Percentiles rank a stretch among this genome's conserved stretches.
Evolutionary conservation across 2,113 vertebrate species (phyloP).

Genomic region (Epinephelus fuscoguttatus): DNA sequence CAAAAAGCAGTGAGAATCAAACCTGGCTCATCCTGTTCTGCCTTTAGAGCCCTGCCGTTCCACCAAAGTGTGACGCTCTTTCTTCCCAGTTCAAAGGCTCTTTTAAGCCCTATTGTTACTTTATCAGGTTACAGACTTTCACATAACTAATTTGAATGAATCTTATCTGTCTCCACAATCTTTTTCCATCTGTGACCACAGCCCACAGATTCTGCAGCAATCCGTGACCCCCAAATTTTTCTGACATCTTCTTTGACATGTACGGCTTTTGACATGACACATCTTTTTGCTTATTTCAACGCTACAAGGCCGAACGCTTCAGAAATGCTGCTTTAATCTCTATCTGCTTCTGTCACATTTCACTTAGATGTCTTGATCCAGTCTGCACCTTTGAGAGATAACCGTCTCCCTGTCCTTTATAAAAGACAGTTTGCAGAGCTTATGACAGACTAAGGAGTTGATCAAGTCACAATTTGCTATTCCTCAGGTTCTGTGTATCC

Average conservation of each 20-base stretch:
- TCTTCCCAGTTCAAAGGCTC: background rate
- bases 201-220: slow-evolving; percentile 7
- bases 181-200: slow-evolving; percentile 1
- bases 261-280: background rate
- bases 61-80: background rate
- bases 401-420: background rate
- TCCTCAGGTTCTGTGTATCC: background rate
- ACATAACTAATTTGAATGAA: slow-evolving; percentile 1
- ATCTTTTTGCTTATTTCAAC: slow-evolving; percentile 4
- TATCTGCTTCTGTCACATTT: slow-evolving; percentile 18
- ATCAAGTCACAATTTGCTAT: background rate
- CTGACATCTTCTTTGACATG: slow-evolving; percentile 7
- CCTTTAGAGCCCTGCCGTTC: background rate
- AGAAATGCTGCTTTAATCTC: slow-evolving; percentile 16
- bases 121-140: background rate
- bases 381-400: background rate
- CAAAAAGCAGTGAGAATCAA: background rate
- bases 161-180: background rate
- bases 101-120: background rate
- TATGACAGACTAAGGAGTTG: background rate
- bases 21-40: background rate
- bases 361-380: slow-evolving; percentile 19
- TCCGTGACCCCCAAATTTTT: background rate
- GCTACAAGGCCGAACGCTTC: slow-evolving; percentile 16
- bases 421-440: background rate